Evolutionary conservation across 2,888 invertebrate genomes (phyloP), one percentile per base, ranked within the genome.

Genomic region (Branchellion lobata): DNA sequence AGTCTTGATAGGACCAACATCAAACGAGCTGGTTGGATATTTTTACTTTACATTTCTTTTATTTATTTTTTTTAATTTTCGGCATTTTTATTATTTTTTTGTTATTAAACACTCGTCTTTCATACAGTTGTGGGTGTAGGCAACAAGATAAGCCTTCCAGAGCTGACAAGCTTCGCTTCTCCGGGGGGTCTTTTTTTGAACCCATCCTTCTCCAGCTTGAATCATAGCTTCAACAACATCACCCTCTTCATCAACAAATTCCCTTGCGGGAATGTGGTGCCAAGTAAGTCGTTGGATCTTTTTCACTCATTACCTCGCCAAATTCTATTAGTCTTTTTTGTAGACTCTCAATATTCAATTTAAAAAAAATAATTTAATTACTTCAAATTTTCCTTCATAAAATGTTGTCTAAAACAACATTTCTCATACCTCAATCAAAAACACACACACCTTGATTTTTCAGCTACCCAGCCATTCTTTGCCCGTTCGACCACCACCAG

Each of bases 211-310:
- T 53, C 40, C 8, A 27, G n/a, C n/a, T 71, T 79, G 18, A 29
- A 47, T 27, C 24, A 40, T 14, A 36, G 29, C 29, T 34, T 79
- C 24, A 51, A 14, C 47, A 79, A 47, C n/a, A 24, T 68, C 8
- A 74, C 29, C 21, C 65, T 79, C 31, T 75, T 75, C 75, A 65
- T 79, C 18, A 79, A 79, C 68, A 34, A 75, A 34, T 75, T 75
- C 40, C 36, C 79, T 24, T 79, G 79, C 47, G 27, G 18, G n/a
- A n/a, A n/a, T n/a, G n/a, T n/a, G n/a, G n/a, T n/a, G n/a, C n/a
- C n/a, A n/a, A n/a, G n/a, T n/a, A n/a, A n/a, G n/a, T n/a, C n/a
- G n/a, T n/a, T n/a, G n/a, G n/a, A n/a, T n/a, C n/a, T n/a, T n/a
- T n/a, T n/a, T n/a, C n/a, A n/a, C n/a, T n/a, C n/a, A n/a, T n/a